Evolutionary conservation across 2,888 invertebrate species (phyloP), one percentile per base, ranked within the genome.

Genomic region (Monochamus alternatus): DNA sequence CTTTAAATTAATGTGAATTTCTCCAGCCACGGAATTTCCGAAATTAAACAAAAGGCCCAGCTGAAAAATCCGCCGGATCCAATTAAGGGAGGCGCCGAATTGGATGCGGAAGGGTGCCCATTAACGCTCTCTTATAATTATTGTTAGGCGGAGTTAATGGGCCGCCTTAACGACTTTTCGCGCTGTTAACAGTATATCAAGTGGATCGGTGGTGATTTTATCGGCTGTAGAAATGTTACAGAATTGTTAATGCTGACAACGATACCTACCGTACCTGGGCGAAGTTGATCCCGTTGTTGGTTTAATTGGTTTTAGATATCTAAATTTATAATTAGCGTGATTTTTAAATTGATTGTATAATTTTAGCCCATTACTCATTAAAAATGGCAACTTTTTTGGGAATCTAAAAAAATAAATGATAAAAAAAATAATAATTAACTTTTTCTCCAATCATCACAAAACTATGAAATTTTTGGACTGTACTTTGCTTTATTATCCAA

Each of bases 151-250:
- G n/a, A 55, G 55, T 55, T 55, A 55, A 14, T 55, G n/a, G 22
- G 7, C n/a, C 14, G 51, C 4, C 55, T 55, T 55, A 55, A 55
- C 55, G 55, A 55, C 55, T 22, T 55, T 55, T n/a, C 55, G 55
- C 5, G 55, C 55, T n/a, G 51, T 51, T 51, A 51, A 55, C 55
- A n/a, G 14, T 55, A 55, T n/a, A 55, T 55, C 55, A 55, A 55
- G 22, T 55, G n/a, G 14, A 55, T n/a, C 55, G 55, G 55, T 22
- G 22, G 47, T 9, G 47, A 47, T 47, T 47, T 47, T 47, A 47
- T 47, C 55, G 55, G 55, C n/a, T n/a, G 7, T 14, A 55, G 7
- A 22, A 14, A 55, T 9, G 55, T 55, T n/a, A 55, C 47, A 10
- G 47, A 7, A 47, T 47, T 1, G 47, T 12, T 12, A 12, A 7